A percentile compares a stretch with the other conserved stretches of the same genome.
Conservation (phyloP, 2,888 invertebrate genomes). For the Andrena trimmerana region DNA sequence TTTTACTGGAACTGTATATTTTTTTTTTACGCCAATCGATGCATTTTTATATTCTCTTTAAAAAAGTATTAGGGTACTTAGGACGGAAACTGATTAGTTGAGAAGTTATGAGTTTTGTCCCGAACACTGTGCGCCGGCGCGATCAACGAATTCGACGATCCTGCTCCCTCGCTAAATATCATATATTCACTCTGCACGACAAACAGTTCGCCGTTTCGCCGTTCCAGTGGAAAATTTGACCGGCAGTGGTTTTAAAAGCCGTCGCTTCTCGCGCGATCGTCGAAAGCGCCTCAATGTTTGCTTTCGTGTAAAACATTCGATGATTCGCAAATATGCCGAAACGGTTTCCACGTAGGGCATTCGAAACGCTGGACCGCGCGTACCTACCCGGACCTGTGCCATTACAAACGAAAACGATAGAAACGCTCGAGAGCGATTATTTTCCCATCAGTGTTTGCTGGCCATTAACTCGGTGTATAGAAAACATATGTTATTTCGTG, state of each 20-base stretch:
- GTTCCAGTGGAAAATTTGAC: conserved; percentile 1
- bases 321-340: conserved; percentile 33
- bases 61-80: too few species aligned
- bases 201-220: background rate
- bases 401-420: conserved; percentile 3
- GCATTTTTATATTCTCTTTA: too few species aligned
- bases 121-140: background rate
- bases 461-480: conserved; percentile 19
- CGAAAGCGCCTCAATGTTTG: conserved; percentile 21
- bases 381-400: too few species aligned
- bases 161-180: background rate
- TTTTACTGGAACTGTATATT: too few species aligned
- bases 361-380: background rate
- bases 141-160: background rate
- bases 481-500: conserved; percentile 44
- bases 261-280: background rate
- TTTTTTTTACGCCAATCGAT: too few species aligned
- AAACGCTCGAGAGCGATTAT: conserved; percentile 24
- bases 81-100: too few species aligned
- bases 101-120: too few species aligned
- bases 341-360: background rate
- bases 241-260: conserved; percentile 13
- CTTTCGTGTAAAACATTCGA: conserved; percentile 18
- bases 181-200: background rate
- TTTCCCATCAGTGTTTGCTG: conserved; percentile 35